A percentile compares a stretch with the other conserved stretches of the same genome.
Evolutionary conservation across 2,888 invertebrate genomes (phyloP).

Genomic region (Tetragnatha montana): DNA sequence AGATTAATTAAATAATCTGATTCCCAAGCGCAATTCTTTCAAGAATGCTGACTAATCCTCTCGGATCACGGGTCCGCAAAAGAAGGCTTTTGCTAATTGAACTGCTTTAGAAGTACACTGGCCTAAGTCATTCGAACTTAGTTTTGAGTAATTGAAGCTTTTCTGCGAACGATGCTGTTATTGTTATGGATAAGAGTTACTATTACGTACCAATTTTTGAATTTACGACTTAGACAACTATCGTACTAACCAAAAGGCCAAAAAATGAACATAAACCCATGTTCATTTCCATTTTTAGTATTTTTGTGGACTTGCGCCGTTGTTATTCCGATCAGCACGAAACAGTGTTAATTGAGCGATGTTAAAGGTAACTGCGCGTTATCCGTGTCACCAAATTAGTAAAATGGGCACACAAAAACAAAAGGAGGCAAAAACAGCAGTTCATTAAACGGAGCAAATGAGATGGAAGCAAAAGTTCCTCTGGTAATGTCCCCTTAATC

Average conservation of each 20-base stretch:
- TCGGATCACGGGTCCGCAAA: neutral
- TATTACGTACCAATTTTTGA: too few relatives aligned
- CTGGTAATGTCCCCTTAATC: constrained; percentile 20
- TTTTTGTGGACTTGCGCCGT: too few relatives aligned
- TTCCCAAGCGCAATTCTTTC: neutral
- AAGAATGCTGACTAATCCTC: constrained; percentile 16
- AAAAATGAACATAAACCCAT: too few relatives aligned
- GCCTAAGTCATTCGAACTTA: too few relatives aligned
- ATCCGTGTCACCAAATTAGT: constrained; percentile 31
- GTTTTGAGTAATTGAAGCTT: too few relatives aligned
- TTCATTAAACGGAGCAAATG: constrained; percentile 43
- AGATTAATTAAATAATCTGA: constrained; percentile 6
- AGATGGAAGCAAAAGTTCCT: constrained; percentile 14
- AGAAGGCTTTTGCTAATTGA: neutral
- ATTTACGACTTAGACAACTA: too few relatives aligned
- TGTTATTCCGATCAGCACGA: neutral
- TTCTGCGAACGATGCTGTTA: too few relatives aligned
- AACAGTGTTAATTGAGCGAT: neutral
- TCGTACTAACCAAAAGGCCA: too few relatives aligned
- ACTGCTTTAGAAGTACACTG: neutral
- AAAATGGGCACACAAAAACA: constrained; percentile 26
- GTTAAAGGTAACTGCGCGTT: constrained; percentile 18
- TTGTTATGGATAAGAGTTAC: too few relatives aligned
- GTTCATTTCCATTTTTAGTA: too few relatives aligned
- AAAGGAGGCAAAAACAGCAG: constrained; percentile 17